phyloP scores from a whole-genome alignment of 2,888 invertebrate species.

The Syrista parreyssii region DNA sequence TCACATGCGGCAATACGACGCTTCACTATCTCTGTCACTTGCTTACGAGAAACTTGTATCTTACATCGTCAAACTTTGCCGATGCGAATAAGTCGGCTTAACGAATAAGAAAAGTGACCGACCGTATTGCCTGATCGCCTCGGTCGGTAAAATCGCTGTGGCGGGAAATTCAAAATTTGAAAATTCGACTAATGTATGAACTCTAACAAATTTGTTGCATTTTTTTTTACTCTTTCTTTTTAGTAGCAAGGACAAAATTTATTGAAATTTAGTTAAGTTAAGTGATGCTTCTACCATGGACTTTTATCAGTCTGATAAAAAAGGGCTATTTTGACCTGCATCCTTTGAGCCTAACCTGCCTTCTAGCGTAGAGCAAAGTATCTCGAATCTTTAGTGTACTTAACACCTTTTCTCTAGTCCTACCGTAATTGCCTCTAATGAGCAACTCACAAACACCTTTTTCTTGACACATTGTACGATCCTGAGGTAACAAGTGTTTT shows the following conservation, averaged over 20 bases:
- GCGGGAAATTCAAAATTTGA: not conserved
- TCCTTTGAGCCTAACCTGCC: not conserved
- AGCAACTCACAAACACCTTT: constrained; percentile 18
- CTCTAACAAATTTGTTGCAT: no score
- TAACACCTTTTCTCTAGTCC: constrained; percentile 36
- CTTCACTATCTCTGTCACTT: not conserved
- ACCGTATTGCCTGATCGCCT: not conserved
- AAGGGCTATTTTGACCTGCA: not conserved
- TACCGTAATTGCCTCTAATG: constrained; percentile 37
- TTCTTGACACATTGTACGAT: not conserved
- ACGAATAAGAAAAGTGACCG: not conserved
- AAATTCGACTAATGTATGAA: not conserved
- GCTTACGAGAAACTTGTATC: not conserved
- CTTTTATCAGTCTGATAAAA: not conserved
- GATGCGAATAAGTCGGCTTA: not conserved
- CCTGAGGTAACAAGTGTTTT: not conserved
- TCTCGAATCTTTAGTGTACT: constrained; percentile 25
- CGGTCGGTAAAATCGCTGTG: not conserved
- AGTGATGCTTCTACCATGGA: no score
- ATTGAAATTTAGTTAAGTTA: no score
- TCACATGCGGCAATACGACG: not conserved
- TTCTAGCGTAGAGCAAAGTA: not conserved
- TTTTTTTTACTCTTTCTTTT: not conserved
- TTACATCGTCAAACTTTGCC: not conserved
- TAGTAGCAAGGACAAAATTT: not conserved